phyloP scores from a whole-genome alignment of 2,113 vertebrate genomes.

The Grantiella picta region DNA sequence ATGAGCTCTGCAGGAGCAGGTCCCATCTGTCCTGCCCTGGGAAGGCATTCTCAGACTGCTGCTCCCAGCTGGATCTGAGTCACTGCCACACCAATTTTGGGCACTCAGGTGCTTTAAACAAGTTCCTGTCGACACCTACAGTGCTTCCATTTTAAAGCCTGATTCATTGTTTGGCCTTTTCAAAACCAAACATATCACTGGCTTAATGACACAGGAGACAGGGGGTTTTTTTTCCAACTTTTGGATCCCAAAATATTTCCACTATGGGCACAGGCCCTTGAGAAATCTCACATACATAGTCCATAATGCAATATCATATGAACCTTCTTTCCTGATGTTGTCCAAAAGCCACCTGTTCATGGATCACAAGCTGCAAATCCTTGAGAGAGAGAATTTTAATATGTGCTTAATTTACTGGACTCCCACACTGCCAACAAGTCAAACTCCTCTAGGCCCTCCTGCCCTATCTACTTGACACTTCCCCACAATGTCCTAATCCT shows the following conservation, averaged over 20 bases:
- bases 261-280: not conserved
- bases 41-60: not conserved
- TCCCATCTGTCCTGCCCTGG: not conserved
- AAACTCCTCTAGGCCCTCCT: not conserved
- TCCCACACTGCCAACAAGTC: not conserved
- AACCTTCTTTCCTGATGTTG: not conserved
- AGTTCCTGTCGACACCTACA: constrained; percentile 14
- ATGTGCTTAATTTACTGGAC: not conserved
- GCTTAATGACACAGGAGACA: not conserved
- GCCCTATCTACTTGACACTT: not conserved
- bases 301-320: not conserved
- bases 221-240: not conserved
- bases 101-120: not conserved
- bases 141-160: constrained; percentile 31
- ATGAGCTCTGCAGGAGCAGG: not conserved
- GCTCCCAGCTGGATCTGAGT: not conserved
- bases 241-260: not conserved
- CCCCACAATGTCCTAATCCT: not conserved
- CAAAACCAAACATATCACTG: constrained; percentile 3
- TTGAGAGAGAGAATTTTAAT: not conserved
- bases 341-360: not conserved
- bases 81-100: not conserved
- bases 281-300: not conserved
- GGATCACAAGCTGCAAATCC: not conserved
- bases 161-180: constrained; percentile 54